These are phyloP conservation scores for Lucilia cuprina DNA, from an alignment of 1,140 invertebrate species.

Conservation along the genomic window DNA sequence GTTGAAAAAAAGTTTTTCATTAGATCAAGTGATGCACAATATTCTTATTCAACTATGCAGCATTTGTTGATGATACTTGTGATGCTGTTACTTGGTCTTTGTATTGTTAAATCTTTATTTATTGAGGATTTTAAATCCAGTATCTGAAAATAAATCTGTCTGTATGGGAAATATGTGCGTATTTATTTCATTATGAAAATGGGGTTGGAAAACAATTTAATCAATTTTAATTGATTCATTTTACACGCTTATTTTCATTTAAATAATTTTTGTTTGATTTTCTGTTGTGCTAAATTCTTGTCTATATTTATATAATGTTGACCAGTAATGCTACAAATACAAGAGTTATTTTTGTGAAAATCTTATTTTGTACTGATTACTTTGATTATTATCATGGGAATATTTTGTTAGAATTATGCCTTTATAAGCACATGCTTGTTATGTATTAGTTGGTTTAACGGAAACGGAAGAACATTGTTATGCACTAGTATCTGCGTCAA, in stretches of 20 bases:
- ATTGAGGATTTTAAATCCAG: not conserved
- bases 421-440: not conserved
- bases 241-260: slow-evolving; percentile 18
- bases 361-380: not conserved
- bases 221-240: slow-evolving; percentile 31
- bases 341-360: not conserved
- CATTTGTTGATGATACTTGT: not conserved
- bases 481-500: not conserved
- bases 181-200: not conserved
- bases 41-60: no score
- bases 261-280: not conserved
- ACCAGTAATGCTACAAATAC: not conserved
- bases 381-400: slow-evolving; percentile 17
- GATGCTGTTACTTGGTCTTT: not conserved
- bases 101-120: slow-evolving; percentile 21
- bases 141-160: no score
- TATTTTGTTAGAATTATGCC: not conserved
- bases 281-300: not conserved
- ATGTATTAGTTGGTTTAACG: not conserved
- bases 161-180: no score
- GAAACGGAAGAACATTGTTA: slow-evolving; percentile 21
- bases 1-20: not conserved
- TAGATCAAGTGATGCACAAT: not conserved
- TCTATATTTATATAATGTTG: not conserved
- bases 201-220: slow-evolving; percentile 22